phyloP scores from a whole-genome alignment of 2,797 vertebrate genomes.

The Microtus obscurus region DNA sequence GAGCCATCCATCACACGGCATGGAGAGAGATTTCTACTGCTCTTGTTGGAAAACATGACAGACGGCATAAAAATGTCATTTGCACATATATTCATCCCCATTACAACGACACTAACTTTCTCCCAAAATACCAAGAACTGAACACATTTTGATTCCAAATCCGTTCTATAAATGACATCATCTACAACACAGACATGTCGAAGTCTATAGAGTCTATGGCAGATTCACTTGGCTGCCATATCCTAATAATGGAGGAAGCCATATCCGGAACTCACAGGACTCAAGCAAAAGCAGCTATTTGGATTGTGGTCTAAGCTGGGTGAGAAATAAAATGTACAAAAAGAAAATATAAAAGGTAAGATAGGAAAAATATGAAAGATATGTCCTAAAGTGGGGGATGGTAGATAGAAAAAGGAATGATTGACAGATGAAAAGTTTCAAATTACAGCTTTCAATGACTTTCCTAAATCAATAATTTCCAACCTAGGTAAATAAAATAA shows the following conservation, averaged over 20 bases:
- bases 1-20: constrained; percentile 42
- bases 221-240: background rate
- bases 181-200: background rate
- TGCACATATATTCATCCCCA: background rate
- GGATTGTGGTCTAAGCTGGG: background rate
- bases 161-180: background rate
- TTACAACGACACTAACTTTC: background rate
- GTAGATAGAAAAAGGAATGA: background rate
- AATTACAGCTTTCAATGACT: background rate
- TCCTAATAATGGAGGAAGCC: background rate
- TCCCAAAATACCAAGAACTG: background rate
- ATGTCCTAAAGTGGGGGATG: background rate
- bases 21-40: background rate
- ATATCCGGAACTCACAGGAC: no score
- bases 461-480: constrained; percentile 3
- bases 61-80: background rate
- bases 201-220: background rate
- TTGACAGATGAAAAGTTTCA: background rate
- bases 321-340: constrained; percentile 20
- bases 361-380: background rate
- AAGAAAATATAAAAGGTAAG: constrained; percentile 6
- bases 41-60: background rate
- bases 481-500: background rate
- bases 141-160: background rate
- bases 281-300: background rate